Evolutionary conservation across 2,888 invertebrate genomes (phyloP).

Genomic region (Polydrusus cervinus): DNA sequence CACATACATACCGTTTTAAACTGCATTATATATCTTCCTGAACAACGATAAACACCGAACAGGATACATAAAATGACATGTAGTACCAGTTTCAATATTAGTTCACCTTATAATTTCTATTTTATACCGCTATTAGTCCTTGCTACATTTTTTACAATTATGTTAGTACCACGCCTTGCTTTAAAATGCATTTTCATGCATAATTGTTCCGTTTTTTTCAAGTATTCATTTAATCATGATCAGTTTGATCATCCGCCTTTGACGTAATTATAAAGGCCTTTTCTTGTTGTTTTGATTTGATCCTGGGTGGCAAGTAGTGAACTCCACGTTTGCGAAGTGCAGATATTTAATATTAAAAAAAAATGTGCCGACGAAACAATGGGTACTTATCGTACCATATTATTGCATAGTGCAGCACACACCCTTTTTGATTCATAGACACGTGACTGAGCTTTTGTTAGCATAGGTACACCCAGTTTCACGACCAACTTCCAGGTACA

Average conservation of each 20-base stretch:
- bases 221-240: neutral
- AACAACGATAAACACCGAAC: slow-evolving; percentile 44
- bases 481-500: too few relatives aligned
- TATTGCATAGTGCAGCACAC: neutral
- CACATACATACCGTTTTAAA: slow-evolving; percentile 48
- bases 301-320: neutral
- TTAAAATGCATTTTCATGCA: slow-evolving; percentile 56
- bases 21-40: slow-evolving; percentile 44
- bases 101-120: slow-evolving; percentile 59
- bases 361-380: slow-evolving; percentile 10
- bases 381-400: slow-evolving; percentile 10
- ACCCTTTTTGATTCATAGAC: neutral
- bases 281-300: neutral
- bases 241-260: slow-evolving; percentile 26
- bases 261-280: slow-evolving; percentile 15
- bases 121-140: slow-evolving; percentile 68
- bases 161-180: slow-evolving; percentile 60
- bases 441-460: slow-evolving; percentile 1
- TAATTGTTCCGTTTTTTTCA: slow-evolving; percentile 28
- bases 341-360: neutral
- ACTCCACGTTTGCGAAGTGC: neutral
- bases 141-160: slow-evolving; percentile 63
- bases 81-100: slow-evolving; percentile 40
- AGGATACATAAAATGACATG: slow-evolving; percentile 49
- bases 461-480: too few relatives aligned